Base-by-base conservation (phyloP, 2,797 vertebrate species). In the Rhabdophis nuchalis region DNA sequence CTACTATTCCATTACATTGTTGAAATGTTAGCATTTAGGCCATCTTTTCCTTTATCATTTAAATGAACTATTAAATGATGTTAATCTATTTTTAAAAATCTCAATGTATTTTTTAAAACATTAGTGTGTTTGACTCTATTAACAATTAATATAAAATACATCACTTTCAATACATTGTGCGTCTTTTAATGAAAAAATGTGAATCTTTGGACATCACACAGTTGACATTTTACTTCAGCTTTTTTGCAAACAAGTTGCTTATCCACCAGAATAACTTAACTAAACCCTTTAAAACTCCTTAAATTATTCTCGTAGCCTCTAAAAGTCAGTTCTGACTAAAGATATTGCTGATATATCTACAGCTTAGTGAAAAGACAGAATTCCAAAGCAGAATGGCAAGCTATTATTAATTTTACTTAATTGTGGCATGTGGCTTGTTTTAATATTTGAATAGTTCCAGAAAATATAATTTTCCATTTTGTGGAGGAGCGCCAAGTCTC, bases 21-120 rank as follows among this genome's bases (percentile, higher is more conserved):
- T 94, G 88, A 95, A 96, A 61, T 89, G 95, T 95, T 25, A 91
- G 92, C 90, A 93, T 5, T 85, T 92, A 94, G 68, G 89, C 50
- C 36, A 86, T 54, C 82, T 2, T 54, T 77, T 88, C 91, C 18
- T 29, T 88, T 50, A 94, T 68, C 0, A 77, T 0, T 4, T 92
- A 88, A 92, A 72, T 0, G 12, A 91, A 14, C 32, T 88, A 36
- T 36, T 92, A 94, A 46, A 88, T 87, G 29, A 94, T 94, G 14
- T 52, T 58, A 3, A 85, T 46, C 32, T 86, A 7, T 87, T 92
- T 92, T 91, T 54, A 93, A 95, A 95, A 96, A 32, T 32, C 14
- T 32, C 64, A 68, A 68, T 68, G 64, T 68, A 68, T 72, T 72
- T 72, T 72, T 72, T 8, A 11, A 82, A 82, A 46, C 4, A 77